Evolutionary conservation across 2,797 vertebrate species (phyloP).

Genomic region (Siniperca obscura): DNA sequence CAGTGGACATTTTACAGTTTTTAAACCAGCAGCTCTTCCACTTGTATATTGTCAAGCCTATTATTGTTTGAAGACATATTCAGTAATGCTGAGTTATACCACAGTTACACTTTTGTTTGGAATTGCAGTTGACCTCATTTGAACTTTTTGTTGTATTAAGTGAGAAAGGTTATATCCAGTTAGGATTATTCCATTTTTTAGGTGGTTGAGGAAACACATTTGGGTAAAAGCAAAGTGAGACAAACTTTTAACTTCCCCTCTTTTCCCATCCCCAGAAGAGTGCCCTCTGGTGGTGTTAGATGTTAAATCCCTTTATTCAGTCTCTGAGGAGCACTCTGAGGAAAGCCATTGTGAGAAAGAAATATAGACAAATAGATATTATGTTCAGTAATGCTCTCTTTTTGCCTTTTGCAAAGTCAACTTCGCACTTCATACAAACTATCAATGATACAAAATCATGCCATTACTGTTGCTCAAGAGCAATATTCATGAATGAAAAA

Average conservation of each 20-base stretch:
- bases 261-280: slow-evolving; percentile 2
- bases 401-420: slow-evolving; percentile 9
- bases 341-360: not conserved
- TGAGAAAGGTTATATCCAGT: not conserved
- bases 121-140: not conserved
- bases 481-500: slow-evolving; percentile 46
- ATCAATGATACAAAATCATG: slow-evolving; percentile 9
- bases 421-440: slow-evolving; percentile 2
- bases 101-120: not conserved
- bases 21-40: slow-evolving; percentile 4
- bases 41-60: not conserved
- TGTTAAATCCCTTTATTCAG: slow-evolving; percentile 33
- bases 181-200: not conserved
- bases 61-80: not conserved
- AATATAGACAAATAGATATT: not conserved
- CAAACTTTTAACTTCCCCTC: not conserved
- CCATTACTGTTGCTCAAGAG: slow-evolving; percentile 17
- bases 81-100: not conserved
- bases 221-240: not conserved
- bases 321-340: not conserved
- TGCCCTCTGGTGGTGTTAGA: slow-evolving; percentile 50
- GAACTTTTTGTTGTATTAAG: not conserved
- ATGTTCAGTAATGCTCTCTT: slow-evolving; percentile 3
- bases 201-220: not conserved
- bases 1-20: slow-evolving; percentile 13